Evolutionary conservation across 2,797 vertebrate species (phyloP), one percentile per base, ranked within the genome.

Genomic region (Yasuhikotakia modesta): DNA sequence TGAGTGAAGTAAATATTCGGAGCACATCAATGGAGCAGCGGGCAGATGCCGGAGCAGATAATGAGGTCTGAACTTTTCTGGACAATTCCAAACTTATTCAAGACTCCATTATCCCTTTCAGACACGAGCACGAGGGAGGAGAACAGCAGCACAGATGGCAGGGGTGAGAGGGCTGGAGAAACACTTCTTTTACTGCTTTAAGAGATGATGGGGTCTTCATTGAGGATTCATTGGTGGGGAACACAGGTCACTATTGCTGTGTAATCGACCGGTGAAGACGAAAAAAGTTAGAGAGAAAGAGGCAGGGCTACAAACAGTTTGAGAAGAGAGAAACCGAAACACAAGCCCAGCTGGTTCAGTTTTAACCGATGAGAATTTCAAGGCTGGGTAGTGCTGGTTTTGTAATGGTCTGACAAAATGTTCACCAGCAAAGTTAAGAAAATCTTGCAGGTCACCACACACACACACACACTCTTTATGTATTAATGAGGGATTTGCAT

Each of bases 171-270:
- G 48, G 45, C 4, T 12, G 2, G 89, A 90, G 87, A 90, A 90
- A 91, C 92, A 92, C 90, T 91, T 93, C 93, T 92, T 91, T 87
- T 86, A 92, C 94, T 95, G 95, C 90, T 95, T 93, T 87, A 88
- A 93, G 90, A 84, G 71, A 91, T 88, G 89, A 94, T 93, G 88
- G 92, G 90, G 88, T 94, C 92, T 85, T 93, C 92, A 92, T 90
- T 88, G 89, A 87, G 90, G 90, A 89, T 92, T 90, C 91, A 93
- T 92, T 88, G 78, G 74, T 80, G 61, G 52, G 90, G 66, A 70
- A 71, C 79, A 89, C 89, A 92, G 87, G 92, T 91, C 91, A 86
- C 86, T 82, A 70, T 82, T 85, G 46, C 57, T 88, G 86, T 85
- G 80, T 79, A 80, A 89, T 91, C 90, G 89, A 87, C 66, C 70